A percentile compares a stretch with the other conserved stretches of the same genome.
Evolutionary conservation across 2,888 invertebrate genomes (phyloP).

Genomic region (Thereva nobilitata): DNA sequence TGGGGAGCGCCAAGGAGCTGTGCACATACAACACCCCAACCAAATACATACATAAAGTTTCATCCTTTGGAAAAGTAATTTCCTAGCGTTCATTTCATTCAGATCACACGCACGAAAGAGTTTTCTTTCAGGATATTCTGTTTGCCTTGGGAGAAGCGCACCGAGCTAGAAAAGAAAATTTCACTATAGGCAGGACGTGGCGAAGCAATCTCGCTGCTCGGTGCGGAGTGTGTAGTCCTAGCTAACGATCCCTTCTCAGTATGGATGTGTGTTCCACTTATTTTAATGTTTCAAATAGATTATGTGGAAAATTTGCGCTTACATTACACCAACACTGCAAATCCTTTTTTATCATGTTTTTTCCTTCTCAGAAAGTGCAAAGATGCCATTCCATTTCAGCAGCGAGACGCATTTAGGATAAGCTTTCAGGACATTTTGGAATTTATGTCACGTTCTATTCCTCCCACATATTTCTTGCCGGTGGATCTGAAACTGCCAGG

Average conservation of each 20-base stretch:
- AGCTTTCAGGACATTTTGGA: slow-evolving; percentile 9
- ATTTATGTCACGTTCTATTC: slow-evolving; percentile 38
- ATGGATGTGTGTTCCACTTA: slow-evolving; percentile 18
- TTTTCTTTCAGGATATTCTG: slow-evolving; percentile 39
- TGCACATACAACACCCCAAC: slow-evolving; percentile 1
- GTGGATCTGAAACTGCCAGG: slow-evolving; percentile 32
- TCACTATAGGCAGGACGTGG: slow-evolving; percentile 1
- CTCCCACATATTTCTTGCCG: slow-evolving; percentile 30
- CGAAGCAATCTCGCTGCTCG: not conserved
- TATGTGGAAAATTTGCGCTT: slow-evolving; percentile 42
- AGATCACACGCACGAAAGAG: slow-evolving; percentile 48
- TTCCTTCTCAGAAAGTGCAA: slow-evolving; percentile 3
- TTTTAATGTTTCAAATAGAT: slow-evolving; percentile 41
- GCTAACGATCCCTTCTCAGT: not conserved
- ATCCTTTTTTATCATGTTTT: slow-evolving; percentile 3
- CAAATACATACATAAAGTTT: slow-evolving; percentile 16
- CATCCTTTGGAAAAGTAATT: slow-evolving; percentile 42
- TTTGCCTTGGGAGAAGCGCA: slow-evolving; percentile 2
- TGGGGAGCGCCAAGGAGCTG: slow-evolving; percentile 4
- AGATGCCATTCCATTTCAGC: slow-evolving; percentile 15
- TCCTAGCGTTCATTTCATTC: slow-evolving; percentile 42
- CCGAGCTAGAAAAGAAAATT: slow-evolving; percentile 21
- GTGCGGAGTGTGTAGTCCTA: not conserved
- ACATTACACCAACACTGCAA: slow-evolving; percentile 2
- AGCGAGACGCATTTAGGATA: not conserved